Percentiles rank a stretch among this genome's conserved stretches.
Evolutionary conservation across 2,888 invertebrate species (phyloP).

Genomic region (Platerodrilus igneus): DNA sequence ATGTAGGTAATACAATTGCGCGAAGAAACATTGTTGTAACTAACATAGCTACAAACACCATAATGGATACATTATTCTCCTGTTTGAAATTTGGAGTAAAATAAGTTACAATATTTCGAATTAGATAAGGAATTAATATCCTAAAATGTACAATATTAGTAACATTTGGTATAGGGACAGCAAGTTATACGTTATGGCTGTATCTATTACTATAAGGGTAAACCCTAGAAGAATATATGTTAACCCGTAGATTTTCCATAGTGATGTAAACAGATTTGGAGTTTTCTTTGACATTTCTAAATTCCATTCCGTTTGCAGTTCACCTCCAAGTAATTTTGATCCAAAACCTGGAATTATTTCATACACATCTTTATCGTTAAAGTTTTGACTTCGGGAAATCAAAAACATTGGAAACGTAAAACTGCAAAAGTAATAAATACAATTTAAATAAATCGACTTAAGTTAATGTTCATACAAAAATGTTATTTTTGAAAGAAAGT

Average conservation of each 20-base stretch:
- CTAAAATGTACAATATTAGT: constrained; percentile 45
- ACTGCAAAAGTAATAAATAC: constrained; percentile 51
- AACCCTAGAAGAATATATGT: constrained; percentile 22
- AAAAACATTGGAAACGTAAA: constrained; percentile 63
- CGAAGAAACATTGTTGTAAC: constrained; percentile 54
- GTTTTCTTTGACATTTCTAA: constrained; percentile 25
- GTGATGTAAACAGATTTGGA: constrained; percentile 4
- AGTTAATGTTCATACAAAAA: too few relatives aligned
- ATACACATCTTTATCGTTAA: constrained; percentile 58
- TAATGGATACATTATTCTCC: constrained; percentile 55
- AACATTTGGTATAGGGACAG: too few relatives aligned
- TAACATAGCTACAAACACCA: constrained; percentile 62
- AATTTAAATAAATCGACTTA: too few relatives aligned
- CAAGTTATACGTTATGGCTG: constrained; percentile 12
- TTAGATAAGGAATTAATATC: constrained; percentile 59
- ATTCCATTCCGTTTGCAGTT: constrained; percentile 41
- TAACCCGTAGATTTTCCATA: constrained; percentile 21
- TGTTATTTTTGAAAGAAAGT: too few relatives aligned
- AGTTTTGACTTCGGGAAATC: constrained; percentile 59
- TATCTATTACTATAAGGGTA: constrained; percentile 5
- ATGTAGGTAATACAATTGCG: constrained; percentile 65
- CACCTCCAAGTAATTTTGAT: constrained; percentile 50
- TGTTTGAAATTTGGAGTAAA: constrained; percentile 54
- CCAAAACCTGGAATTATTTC: constrained; percentile 50
- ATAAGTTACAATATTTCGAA: constrained; percentile 64